Evolutionary conservation across 2,797 vertebrate species (phyloP).

Genomic region (Megalops cyprinoides): DNA sequence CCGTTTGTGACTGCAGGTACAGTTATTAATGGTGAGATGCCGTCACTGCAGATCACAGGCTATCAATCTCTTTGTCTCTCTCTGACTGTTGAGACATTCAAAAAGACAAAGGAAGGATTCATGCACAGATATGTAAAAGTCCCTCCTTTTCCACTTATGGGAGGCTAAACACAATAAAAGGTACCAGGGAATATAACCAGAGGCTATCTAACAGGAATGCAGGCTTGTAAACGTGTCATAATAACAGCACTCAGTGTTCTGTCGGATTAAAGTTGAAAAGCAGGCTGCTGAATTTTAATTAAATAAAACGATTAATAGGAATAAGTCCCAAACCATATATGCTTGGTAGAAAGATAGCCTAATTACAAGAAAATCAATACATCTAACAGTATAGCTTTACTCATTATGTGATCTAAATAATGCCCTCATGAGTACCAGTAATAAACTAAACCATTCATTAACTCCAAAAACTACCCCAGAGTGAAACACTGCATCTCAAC

Average conservation of each 20-base stretch:
- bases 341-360: background rate
- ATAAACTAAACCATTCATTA: background rate
- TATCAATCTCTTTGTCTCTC: constrained; percentile 18
- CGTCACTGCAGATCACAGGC: background rate
- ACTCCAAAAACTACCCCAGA: background rate
- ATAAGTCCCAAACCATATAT: background rate
- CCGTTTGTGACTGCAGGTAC: constrained; percentile 33
- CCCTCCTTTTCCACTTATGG: background rate
- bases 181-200: background rate
- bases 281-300: background rate
- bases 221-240: background rate
- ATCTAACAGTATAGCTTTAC: background rate
- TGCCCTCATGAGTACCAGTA: background rate
- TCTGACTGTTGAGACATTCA: background rate
- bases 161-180: background rate
- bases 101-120: constrained; percentile 15
- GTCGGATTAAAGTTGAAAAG: background rate
- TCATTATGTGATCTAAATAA: background rate
- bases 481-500: background rate
- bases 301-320: constrained; percentile 2
- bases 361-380: constrained; percentile 17
- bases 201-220: background rate
- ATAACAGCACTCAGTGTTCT: background rate
- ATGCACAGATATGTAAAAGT: background rate
- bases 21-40: constrained; percentile 4